A percentile compares a stretch with the other conserved stretches of the same genome.
phyloP scores from a whole-genome alignment of 2,113 vertebrate genomes.

The Sminthopsis crassicaudata region DNA sequence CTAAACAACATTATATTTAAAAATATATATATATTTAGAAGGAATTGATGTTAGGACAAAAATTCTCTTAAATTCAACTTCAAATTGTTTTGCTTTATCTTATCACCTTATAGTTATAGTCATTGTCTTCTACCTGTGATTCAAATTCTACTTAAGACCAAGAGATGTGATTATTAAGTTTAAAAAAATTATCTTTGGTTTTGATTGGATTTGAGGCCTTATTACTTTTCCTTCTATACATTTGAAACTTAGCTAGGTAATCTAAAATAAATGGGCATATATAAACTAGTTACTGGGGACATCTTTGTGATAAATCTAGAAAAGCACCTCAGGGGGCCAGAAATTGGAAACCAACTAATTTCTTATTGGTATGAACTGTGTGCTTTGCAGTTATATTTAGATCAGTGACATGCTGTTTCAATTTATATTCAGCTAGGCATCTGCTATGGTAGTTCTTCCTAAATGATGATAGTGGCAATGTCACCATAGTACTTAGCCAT shows the following conservation, averaged over 20 bases:
- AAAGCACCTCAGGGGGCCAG: background rate
- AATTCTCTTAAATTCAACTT: background rate
- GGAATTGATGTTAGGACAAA: background rate
- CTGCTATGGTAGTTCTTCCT: slow-evolving; percentile 6
- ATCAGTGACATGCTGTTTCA: background rate
- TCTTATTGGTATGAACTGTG: slow-evolving; percentile 29
- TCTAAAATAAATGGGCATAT: background rate
- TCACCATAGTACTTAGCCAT: background rate
- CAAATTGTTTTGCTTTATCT: background rate
- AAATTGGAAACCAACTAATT: background rate
- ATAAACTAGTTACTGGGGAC: background rate
- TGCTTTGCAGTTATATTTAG: slow-evolving; percentile 3
- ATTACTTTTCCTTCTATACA: background rate
- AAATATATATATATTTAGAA: background rate
- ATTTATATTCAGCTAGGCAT: slow-evolving; percentile 26
- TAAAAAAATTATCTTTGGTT: background rate
- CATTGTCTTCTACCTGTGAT: background rate
- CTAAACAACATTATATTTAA: background rate
- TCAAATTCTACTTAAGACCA: background rate
- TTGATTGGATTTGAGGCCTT: background rate
- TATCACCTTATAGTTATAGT: background rate
- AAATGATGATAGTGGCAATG: slow-evolving; percentile 4
- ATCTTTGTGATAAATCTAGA: background rate
- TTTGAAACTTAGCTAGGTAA: background rate
- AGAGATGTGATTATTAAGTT: background rate